These are phyloP conservation scores for Lacerta agilis DNA, from an alignment of 2,797 vertebrate genomes.

Conservation along the genomic window DNA sequence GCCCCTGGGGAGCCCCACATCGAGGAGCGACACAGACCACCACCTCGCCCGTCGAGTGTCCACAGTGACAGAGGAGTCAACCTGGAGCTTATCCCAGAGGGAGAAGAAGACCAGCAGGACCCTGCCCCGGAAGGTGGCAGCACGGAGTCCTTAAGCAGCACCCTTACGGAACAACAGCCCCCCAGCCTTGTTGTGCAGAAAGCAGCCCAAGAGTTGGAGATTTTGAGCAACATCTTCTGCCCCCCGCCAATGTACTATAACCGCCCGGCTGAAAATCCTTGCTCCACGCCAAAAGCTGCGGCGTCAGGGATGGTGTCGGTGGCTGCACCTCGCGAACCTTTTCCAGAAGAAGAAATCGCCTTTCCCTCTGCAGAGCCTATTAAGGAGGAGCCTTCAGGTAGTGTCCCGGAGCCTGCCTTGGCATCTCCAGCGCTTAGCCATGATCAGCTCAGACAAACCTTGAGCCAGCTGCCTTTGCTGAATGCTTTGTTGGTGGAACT, in stretches of 20 bases:
- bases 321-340: background rate
- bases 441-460: background rate
- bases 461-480: constrained; percentile 85
- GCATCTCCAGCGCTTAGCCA: background rate
- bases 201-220: constrained; percentile 46
- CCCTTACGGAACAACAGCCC: background rate
- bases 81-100: background rate
- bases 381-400: constrained; percentile 18
- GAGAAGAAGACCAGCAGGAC: background rate
- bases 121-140: background rate
- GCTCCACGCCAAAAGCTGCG: background rate
- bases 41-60: fast-evolving
- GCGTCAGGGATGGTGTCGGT: background rate
- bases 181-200: background rate
- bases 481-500: constrained; percentile 89
- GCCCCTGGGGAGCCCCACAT: background rate
- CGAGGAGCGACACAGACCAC: fast-evolving
- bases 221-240: constrained; percentile 76
- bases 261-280: constrained; percentile 52
- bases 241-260: constrained; percentile 88
- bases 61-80: no score
- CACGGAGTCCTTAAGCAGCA: background rate
- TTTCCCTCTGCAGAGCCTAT: background rate
- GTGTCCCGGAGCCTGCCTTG: background rate
- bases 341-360: background rate